Base-by-base conservation (phyloP, 2,797 vertebrate species). In the Odontamblyopus rebecca region DNA sequence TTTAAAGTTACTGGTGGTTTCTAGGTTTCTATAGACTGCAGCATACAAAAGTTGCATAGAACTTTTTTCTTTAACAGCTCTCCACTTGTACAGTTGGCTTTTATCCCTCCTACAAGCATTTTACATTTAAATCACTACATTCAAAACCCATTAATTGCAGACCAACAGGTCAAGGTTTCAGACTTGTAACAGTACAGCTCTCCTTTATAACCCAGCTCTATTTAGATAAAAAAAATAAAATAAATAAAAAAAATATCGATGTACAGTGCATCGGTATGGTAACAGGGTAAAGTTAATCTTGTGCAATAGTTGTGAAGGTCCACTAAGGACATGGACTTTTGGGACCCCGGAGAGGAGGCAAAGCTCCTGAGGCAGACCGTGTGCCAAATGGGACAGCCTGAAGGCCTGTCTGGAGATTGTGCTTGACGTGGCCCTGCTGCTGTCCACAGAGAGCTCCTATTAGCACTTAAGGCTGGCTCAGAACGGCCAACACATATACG, bases 381-480 rank as follows among this genome's bases (percentile, higher is more conserved):
- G 69, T 71, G 89, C 92, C 92, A 92, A 92, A 84, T 92, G 85
- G 90, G 91, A 89, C 89, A 91, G 89, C 86, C 88, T 92, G 86
- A 94, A 89, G 88, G 84, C 87, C 92, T 89, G 88, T 89, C 88
- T 85, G 85, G 75, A 79, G 89, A 92, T 89, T 92, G 89, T 59
- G 82, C 83, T 69, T 91, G 92, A 94, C 92, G 87, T 61, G 77
- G 75, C 89, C 86, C 86, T 86, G 89, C 90, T 93, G 91, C 89
- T 85, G 86, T 91, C 90, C 87, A 76, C 74, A 38, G 81, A 90
- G 86, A 88, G 87, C 78, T 82, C 77, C 86, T 85, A 89, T 90
- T 91, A 91, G 89, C 86, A 77, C 82, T 89, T 89, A 88, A 88
- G 81, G 80, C 30, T n/a, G 32, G 54, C 82, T 66, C 44, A 4